A percentile compares a stretch with the other conserved stretches of the same genome.
These are phyloP conservation scores for Ctenodactylus gundi DNA, from an alignment of 2,113 vertebrate genomes.

Conservation along the genomic window DNA sequence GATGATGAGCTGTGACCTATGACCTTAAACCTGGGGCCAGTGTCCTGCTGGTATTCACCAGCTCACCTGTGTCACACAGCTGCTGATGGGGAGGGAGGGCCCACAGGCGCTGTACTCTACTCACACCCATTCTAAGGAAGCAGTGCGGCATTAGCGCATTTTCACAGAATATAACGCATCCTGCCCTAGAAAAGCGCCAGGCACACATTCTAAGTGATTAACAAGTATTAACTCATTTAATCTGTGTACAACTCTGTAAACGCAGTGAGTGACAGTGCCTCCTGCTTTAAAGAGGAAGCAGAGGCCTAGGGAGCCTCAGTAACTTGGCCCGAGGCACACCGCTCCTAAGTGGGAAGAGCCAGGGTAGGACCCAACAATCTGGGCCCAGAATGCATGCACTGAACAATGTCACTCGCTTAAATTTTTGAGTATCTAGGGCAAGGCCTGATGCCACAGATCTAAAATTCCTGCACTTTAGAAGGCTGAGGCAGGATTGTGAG, in stretches of 20 bases:
- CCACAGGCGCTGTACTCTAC: rapidly evolving
- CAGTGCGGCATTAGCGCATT: not conserved
- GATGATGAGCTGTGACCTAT: no score
- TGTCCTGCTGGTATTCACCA: not conserved
- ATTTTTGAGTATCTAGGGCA: not conserved
- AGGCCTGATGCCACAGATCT: no score
- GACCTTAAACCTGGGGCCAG: not conserved
- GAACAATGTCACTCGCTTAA: no score
- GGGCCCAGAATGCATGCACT: not conserved
- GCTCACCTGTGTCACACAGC: not conserved
- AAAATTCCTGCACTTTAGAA: no score
- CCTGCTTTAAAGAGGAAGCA: not conserved
- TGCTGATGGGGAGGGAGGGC: rapidly evolving
- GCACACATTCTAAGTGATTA: not conserved
- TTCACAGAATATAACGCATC: not conserved
- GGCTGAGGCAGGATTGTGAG: no score
- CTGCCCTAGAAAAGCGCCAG: not conserved
- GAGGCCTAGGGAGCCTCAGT: not conserved
- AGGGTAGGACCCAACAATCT: not conserved
- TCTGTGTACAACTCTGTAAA: not conserved
- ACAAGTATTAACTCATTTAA: not conserved
- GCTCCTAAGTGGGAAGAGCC: not conserved
- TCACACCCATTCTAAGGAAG: not conserved
- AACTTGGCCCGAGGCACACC: not conserved
- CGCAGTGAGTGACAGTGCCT: not conserved